Conservation (phyloP, 1,140 invertebrate species). For the Procambarus clarkii region DNA sequence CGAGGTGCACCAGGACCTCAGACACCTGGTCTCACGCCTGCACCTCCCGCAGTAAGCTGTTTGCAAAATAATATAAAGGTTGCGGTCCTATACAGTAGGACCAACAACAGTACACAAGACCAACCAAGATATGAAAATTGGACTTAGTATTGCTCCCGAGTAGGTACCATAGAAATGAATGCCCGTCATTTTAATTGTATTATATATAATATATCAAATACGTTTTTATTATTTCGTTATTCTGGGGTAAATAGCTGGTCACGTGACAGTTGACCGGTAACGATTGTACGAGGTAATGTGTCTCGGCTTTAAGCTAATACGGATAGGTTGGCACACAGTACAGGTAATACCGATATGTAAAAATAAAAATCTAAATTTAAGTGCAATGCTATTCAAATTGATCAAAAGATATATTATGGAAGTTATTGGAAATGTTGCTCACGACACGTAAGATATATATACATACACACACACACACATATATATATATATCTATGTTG, state of each 20-base stretch:
- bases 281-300: constrained; percentile 26
- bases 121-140: background rate
- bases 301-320: background rate
- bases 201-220: background rate
- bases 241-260: background rate
- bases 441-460: constrained; percentile 32
- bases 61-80: background rate
- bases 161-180: background rate
- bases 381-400: constrained; percentile 19
- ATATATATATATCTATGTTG: constrained; percentile 33
- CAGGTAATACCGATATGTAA: background rate
- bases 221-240: background rate
- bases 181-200: constrained; percentile 21
- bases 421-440: constrained; percentile 37
- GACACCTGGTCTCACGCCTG: background rate
- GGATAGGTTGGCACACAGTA: background rate
- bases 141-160: background rate
- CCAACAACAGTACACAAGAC: background rate
- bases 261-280: background rate
- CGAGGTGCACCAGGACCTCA: background rate
- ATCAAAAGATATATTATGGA: constrained; percentile 11
- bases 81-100: background rate
- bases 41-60: background rate
- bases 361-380: constrained; percentile 13
- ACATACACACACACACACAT: too few species aligned